Base-by-base conservation (phyloP, 2,797 vertebrate genomes). In the Rhinatrema bivittatum region DNA sequence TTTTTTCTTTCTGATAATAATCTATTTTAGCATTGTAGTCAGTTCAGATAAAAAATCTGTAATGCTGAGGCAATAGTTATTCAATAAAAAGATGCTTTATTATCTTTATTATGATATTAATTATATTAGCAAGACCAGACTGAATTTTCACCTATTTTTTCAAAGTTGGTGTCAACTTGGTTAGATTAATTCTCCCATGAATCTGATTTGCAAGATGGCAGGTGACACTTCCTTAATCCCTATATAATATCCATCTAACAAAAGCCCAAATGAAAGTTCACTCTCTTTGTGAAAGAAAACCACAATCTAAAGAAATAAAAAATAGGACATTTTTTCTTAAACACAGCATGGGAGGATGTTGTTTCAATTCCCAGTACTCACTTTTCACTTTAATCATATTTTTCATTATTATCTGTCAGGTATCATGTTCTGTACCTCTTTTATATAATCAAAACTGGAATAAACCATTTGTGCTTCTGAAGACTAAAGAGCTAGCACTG, bases 381-480 rank as follows among this genome's bases (percentile, higher is more conserved):
- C 29, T 65, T 74, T 50, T 38, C 29, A 10, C 14, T 63, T 70
- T 62, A 60, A 52, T 65, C 12, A 48, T 44, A 41, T 54, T 55
- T 60, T 58, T 60, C 27, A 11, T 58, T 56, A 33, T 46, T 64
- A 21, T 31, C 39, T 49, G 36, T 32, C 39, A 34, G 18, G 32
- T 56, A 42, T 46, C 10, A 5, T 29, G 14, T 39, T 42, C 32
- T 25, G 35, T 37, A 48, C 5, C 14, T 28, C 13, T 32, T 36
- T 46, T 16, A 36, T 26, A 26, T 16, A 4, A 40, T 54, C 10
- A 15, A 1, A 31, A 54, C 33, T 37, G 17, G 30, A 59, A 47
- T 48, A 24, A 29, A 32, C 25, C 43, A 28, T 50, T 56, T 46
- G 5, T 42, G 32, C 28, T 62, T 51, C 23, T 62, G 50, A 46